Percentiles rank a stretch among this genome's conserved stretches.
phyloP scores from a whole-genome alignment of 92 coral and sea anemone species.

The Palythoa grandiflora region DNA sequence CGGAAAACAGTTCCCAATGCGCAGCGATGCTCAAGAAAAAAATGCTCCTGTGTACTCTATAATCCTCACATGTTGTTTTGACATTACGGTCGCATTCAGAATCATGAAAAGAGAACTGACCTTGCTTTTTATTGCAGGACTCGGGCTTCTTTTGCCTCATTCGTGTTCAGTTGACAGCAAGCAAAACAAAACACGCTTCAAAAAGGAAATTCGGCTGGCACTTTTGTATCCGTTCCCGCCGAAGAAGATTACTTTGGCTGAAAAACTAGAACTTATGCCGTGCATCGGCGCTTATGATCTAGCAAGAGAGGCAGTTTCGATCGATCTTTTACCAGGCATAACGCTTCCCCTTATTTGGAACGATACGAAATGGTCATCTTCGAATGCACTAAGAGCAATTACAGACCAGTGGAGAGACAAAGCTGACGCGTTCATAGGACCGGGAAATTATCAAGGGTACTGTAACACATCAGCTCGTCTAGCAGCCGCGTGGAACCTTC shows the following conservation, averaged over 20 bases:
- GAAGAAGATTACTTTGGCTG: background rate
- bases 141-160: background rate
- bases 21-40: background rate
- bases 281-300: constrained; percentile 76
- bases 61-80: background rate
- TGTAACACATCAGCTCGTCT: constrained; percentile 83
- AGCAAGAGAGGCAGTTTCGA: constrained; percentile 71
- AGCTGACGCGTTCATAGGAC: constrained; percentile 87
- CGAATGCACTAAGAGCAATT: constrained; percentile 74
- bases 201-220: constrained; percentile 26
- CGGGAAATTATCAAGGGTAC: constrained; percentile 74
- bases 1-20: background rate
- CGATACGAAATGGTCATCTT: constrained; percentile 78
- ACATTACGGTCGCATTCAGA: background rate
- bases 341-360: constrained; percentile 68
- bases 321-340: constrained; percentile 50
- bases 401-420: constrained; percentile 67
- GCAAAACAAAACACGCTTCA: background rate
- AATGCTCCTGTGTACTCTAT: background rate
- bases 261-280: constrained; percentile 27
- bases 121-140: background rate
- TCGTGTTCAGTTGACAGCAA: background rate
- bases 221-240: constrained; percentile 38
- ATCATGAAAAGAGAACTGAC: background rate
- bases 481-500: constrained; percentile 87